phyloP scores from a whole-genome alignment of 1,140 invertebrate genomes.

The Eubasilissa regina region DNA sequence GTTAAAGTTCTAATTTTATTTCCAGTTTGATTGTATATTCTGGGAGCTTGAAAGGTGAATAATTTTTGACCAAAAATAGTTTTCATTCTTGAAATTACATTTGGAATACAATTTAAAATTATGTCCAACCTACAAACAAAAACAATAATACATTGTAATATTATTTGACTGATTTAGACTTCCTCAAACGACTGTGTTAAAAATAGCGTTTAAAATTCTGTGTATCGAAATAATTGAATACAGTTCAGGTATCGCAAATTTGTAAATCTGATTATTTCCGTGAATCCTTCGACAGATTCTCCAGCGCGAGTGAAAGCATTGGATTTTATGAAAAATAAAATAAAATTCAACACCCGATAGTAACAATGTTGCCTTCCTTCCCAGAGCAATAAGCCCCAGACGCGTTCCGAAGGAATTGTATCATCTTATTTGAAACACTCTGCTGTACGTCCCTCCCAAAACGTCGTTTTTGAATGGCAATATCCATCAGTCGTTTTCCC shows the following conservation, averaged over 20 bases:
- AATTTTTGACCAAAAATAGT: no score
- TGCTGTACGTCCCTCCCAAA: not conserved
- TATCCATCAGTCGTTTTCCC: slow-evolving; percentile 12
- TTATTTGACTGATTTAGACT: no score
- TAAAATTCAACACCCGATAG: slow-evolving; percentile 30
- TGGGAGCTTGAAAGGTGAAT: no score
- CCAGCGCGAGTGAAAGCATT: slow-evolving; percentile 8
- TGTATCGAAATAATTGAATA: not conserved
- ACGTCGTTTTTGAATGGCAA: slow-evolving; percentile 14
- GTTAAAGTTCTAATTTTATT: no score
- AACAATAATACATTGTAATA: no score
- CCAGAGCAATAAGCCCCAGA: slow-evolving; percentile 25
- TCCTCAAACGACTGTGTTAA: no score
- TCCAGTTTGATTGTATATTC: no score
- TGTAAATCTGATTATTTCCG: not conserved
- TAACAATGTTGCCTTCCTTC: slow-evolving; percentile 1
- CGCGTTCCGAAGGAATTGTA: slow-evolving; percentile 22
- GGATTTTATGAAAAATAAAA: slow-evolving; percentile 33
- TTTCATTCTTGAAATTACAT: no score
- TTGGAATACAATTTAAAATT: no score
- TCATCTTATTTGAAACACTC: slow-evolving; percentile 20
- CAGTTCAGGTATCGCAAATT: not conserved
- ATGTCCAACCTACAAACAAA: no score
- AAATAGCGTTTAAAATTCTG: no score
- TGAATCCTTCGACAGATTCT: not conserved